A percentile compares a stretch with the other conserved stretches of the same genome.
Conservation (phyloP, 1,140 invertebrate species). For the Cotesia vestalis region DNA sequence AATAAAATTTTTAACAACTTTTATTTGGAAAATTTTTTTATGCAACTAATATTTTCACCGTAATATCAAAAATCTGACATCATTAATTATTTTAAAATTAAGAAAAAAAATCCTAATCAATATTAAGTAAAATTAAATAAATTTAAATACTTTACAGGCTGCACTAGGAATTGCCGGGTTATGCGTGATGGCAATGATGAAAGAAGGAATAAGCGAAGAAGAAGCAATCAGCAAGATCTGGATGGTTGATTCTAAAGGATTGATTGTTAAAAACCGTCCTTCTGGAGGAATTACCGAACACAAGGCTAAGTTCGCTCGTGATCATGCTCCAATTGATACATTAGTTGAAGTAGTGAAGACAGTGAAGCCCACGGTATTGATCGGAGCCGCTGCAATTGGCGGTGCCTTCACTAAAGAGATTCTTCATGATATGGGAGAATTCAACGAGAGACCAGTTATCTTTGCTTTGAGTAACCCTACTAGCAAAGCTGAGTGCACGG, state of each 20-base stretch:
- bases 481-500: conserved; percentile 96
- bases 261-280: conserved; percentile 81
- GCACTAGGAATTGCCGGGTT: conserved; percentile 88
- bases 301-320: conserved; percentile 80
- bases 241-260: conserved; percentile 77
- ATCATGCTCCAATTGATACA: conserved; percentile 73
- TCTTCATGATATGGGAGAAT: conserved; percentile 80
- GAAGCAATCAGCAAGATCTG: conserved; percentile 80
- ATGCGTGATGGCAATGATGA: conserved; percentile 87
- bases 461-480: conserved; percentile 98
- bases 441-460: conserved; percentile 84
- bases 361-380: conserved; percentile 85
- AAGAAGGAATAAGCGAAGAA: conserved; percentile 76
- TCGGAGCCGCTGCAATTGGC: conserved; percentile 84
- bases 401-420: conserved; percentile 89
- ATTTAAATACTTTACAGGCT: conserved; percentile 66
- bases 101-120: neutral
- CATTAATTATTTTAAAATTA: too few species aligned
- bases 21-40: too few species aligned
- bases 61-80: too few species aligned
- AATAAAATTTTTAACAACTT: too few species aligned
- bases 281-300: conserved; percentile 79
- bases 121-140: conserved; percentile 22
- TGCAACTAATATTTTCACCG: too few species aligned
- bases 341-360: conserved; percentile 80